phyloP scores from a whole-genome alignment of 2,888 invertebrate genomes.

The Lamellibrachia columna region DNA sequence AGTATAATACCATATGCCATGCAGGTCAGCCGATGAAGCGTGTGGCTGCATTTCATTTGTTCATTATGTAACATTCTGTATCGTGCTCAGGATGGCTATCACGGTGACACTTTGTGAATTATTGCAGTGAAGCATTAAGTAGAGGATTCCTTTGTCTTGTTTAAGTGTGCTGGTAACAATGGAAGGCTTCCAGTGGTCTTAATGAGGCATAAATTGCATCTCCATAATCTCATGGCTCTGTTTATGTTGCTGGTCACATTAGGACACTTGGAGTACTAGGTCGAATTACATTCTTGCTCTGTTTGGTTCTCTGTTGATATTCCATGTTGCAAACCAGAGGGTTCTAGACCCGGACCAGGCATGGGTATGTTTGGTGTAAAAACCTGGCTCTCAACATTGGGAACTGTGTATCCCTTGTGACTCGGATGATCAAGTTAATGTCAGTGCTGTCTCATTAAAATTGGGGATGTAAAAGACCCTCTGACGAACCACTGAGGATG shows the following conservation, averaged over 20 bases:
- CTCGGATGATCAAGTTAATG: neutral
- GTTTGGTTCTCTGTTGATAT: neutral
- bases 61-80: neutral
- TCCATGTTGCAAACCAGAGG: neutral
- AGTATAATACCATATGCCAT: neutral
- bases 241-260: neutral
- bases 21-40: neutral
- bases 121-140: neutral
- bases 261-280: neutral
- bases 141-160: constrained; percentile 12
- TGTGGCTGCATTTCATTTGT: neutral
- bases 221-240: neutral
- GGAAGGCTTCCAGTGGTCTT: neutral
- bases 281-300: neutral
- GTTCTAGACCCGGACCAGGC: neutral
- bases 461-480: neutral
- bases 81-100: neutral
- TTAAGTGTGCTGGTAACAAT: neutral
- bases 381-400: neutral
- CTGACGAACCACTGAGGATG: no score
- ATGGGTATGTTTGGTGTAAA: neutral
- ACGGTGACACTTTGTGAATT: neutral
- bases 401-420: neutral
- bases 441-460: neutral
- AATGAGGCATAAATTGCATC: neutral